A percentile compares a stretch with the other conserved stretches of the same genome.
phyloP scores from a whole-genome alignment of 2,888 invertebrate genomes.

The Acanthosepion esculentum region DNA sequence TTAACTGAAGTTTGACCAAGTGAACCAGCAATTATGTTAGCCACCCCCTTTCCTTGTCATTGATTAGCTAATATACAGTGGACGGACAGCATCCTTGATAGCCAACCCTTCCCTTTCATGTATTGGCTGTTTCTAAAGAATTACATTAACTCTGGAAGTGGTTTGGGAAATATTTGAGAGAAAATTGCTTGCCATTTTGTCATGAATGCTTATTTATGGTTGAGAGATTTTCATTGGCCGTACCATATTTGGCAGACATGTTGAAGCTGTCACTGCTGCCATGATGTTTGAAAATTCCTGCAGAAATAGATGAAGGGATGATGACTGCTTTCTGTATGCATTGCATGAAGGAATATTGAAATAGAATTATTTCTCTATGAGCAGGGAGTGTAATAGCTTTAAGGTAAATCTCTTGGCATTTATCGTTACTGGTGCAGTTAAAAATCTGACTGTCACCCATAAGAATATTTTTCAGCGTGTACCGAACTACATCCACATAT shows the following conservation, averaged over 20 bases:
- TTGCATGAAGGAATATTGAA: neutral
- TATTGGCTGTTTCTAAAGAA: neutral
- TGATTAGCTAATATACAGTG: neutral
- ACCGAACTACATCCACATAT: too few species aligned
- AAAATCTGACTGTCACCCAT: neutral
- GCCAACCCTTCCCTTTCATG: neutral
- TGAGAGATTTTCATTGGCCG: neutral
- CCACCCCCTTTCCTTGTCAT: neutral
- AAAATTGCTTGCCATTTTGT: neutral
- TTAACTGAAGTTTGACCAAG: constrained; percentile 33
- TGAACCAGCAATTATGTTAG: constrained; percentile 22
- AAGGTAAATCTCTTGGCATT: neutral
- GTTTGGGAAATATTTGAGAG: neutral
- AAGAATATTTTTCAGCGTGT: too few species aligned
- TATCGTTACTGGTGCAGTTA: neutral
- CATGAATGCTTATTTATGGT: constrained; percentile 33
- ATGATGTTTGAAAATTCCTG: constrained; percentile 6
- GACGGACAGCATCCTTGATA: constrained; percentile 7
- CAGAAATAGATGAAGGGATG: constrained; percentile 17
- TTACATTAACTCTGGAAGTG: constrained; percentile 20
- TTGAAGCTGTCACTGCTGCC: constrained; percentile 20
- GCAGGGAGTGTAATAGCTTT: neutral
- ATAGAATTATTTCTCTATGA: neutral
- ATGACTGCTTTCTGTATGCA: constrained; percentile 9
- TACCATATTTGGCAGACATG: constrained; percentile 21